phyloP scores from a whole-genome alignment of 2,113 vertebrate genomes.

The Catharus minimus region DNA sequence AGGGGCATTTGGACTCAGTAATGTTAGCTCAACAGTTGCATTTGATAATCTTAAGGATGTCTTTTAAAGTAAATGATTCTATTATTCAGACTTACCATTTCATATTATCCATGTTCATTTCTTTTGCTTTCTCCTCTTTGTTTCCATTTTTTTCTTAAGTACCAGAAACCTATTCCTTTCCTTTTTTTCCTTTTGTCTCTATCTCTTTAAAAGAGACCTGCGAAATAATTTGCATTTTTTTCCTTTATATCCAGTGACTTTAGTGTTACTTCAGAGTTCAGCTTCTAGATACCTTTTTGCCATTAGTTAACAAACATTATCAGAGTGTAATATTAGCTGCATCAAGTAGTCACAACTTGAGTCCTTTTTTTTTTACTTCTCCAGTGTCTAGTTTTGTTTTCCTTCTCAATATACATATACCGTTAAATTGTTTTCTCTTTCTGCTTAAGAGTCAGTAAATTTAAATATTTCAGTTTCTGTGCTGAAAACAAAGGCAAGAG shows the following conservation, averaged over 20 bases:
- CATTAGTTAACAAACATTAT: background rate
- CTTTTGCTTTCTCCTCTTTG: background rate
- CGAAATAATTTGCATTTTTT: background rate
- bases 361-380: background rate
- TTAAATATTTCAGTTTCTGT: background rate
- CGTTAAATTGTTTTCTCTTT: background rate
- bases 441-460: background rate
- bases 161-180: background rate
- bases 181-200: background rate
- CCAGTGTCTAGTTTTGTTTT: background rate
- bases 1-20: background rate
- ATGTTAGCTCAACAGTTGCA: background rate
- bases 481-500: background rate
- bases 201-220: background rate
- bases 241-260: background rate
- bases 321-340: background rate
- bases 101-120: background rate
- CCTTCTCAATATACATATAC: background rate
- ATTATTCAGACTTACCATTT: background rate
- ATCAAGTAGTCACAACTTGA: background rate
- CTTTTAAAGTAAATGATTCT: background rate
- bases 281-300: background rate
- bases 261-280: background rate
- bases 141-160: background rate
- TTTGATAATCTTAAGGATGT: accelerated